These are phyloP conservation scores for Sinhomidia bicolor DNA, from an alignment of 2,888 invertebrate genomes.

Conservation along the genomic window DNA sequence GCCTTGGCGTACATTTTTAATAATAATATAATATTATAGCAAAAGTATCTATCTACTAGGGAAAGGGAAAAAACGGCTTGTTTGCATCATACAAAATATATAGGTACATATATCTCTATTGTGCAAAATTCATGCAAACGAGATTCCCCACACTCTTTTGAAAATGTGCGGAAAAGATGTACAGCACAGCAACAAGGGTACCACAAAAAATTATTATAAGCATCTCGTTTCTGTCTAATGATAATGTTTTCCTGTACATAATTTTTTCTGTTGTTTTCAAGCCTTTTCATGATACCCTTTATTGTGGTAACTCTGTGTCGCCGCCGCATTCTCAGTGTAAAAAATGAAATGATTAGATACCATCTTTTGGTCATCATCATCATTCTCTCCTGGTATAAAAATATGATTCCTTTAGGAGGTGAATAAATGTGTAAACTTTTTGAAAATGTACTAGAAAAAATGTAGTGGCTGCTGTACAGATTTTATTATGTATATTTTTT, in stretches of 20 bases:
- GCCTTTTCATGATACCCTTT: neutral
- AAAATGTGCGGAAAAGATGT: neutral
- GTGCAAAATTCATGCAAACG: neutral
- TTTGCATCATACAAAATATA: too few species aligned
- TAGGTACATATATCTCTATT: too few species aligned
- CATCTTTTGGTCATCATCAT: neutral
- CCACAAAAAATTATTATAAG: constrained; percentile 40
- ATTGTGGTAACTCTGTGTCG: neutral
- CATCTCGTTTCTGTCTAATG: constrained; percentile 44
- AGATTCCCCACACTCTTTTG: neutral
- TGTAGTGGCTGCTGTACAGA: neutral
- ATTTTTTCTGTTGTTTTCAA: constrained; percentile 11
- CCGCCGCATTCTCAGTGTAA: neutral
- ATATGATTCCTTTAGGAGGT: constrained; percentile 22
- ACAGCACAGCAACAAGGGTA: constrained; percentile 36
- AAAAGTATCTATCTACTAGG: too few species aligned
- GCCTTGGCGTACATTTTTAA: neutral
- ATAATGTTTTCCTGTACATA: constrained; percentile 34
- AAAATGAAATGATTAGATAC: constrained; percentile 7
- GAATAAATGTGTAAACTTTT: constrained; percentile 35
- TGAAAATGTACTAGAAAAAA: neutral
- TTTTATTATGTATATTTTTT: too few species aligned
- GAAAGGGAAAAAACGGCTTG: too few species aligned
- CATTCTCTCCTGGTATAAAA: too few species aligned
- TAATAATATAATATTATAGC: too few species aligned